Evolutionary conservation across 2,888 invertebrate species (phyloP), one percentile per base, ranked within the genome.

Genomic region (Aleiodes alternator): DNA sequence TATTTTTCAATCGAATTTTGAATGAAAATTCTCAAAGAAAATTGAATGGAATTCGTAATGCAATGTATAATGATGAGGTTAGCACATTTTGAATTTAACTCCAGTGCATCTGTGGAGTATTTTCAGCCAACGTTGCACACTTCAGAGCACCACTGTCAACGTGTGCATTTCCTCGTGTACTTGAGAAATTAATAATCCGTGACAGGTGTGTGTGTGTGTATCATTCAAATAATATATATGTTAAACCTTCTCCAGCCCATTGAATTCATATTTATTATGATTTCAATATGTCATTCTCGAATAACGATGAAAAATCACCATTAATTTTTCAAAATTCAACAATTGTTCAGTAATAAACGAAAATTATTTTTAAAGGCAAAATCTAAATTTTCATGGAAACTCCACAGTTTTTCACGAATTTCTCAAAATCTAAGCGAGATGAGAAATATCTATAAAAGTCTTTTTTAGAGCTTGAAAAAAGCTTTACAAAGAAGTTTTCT

Each of bases 121-220:
- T 68, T 68, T 23, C 51, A 38, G 53, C 53, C 59, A 61, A 70
- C 70, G 69, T 64, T 53, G 69, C 69, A 23, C 29, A 34, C 61
- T 61, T 61, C 61, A 61, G 61, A 69, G 5, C 34, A 34, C 34
- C 55, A 75, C 72, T 57, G 57, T 69, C 70, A 71, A 51, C 71
- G 73, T 73, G 73, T 76, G 75, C 74, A 72, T 78, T 74, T 56
- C 78, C 79, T 76, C 77, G 78, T 76, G 78, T 77, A 77, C 57
- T 71, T 75, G 76, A 77, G 79, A 81, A 81, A 81, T 81, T 81
- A 81, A 81, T 81, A 81, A 81, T 81, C 76, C 80, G 77, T 76
- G 80, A 78, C 61, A 61, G 14, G 61, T 61, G 61, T 61, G 61
- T 38, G 61, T 38, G 38, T 57, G 34, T 59, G 59, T n/a, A 59